Evolutionary conservation across 2,113 vertebrate species (phyloP).

Genomic region (Pithys albifrons): DNA sequence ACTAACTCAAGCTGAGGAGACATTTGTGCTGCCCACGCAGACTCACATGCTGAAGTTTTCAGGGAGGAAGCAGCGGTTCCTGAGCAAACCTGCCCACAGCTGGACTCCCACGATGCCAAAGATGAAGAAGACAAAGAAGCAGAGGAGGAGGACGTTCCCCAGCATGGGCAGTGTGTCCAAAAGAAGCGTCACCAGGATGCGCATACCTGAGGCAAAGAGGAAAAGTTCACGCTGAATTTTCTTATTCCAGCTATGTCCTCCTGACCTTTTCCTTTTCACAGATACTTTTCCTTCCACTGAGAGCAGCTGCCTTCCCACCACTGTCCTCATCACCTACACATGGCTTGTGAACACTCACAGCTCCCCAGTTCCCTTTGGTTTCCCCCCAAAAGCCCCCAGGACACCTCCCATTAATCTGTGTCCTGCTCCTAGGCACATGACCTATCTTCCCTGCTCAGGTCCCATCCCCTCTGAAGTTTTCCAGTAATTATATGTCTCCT

Average conservation of each 20-base stretch:
- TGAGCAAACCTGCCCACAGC: conserved; percentile 86
- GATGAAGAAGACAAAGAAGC: conserved; percentile 93
- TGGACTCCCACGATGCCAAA: conserved; percentile 88
- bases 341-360: neutral
- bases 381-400: neutral
- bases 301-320: neutral
- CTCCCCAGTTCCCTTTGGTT: neutral
- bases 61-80: conserved; percentile 89
- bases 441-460: neutral
- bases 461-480: neutral
- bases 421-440: neutral
- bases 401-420: fast-evolving
- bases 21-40: neutral
- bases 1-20: neutral
- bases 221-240: neutral
- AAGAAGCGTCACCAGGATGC: conserved; percentile 88
- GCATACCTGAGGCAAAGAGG: conserved; percentile 80
- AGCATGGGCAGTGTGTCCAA: conserved; percentile 91
- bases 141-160: conserved; percentile 87
- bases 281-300: neutral
- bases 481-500: neutral
- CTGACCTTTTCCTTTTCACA: neutral
- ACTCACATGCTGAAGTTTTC: conserved; percentile 98
- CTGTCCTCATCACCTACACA: neutral
- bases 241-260: neutral